Conservation (phyloP, 2,797 vertebrate species). For the Chelonia mydas region DNA sequence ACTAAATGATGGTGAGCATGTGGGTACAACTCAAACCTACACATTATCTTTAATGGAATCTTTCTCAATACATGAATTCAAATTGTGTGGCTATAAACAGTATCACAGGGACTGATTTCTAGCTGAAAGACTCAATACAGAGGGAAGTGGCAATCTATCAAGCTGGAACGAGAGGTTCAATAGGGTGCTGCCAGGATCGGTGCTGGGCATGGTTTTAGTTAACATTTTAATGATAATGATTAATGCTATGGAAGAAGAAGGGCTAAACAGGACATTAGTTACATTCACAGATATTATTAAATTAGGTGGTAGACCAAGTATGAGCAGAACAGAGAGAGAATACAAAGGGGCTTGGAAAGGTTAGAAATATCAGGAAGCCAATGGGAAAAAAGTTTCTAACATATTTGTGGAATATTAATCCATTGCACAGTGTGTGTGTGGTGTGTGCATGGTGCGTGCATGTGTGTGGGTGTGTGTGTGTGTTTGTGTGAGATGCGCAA, state of each 20-base stretch:
- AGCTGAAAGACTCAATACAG: neutral
- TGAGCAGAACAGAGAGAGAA: neutral
- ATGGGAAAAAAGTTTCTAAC: neutral
- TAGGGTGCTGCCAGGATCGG: neutral
- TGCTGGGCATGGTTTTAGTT: conserved; percentile 19
- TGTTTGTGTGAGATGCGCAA: neutral
- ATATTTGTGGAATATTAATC: neutral
- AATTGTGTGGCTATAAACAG: neutral
- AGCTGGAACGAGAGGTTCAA: neutral
- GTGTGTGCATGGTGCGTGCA: no score
- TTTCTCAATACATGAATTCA: neutral
- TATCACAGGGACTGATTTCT: neutral
- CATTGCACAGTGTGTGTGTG: neutral
- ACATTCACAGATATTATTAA: conserved; percentile 28
- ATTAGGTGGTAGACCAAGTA: conserved; percentile 20
- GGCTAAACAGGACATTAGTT: neutral
- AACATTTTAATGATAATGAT: neutral
- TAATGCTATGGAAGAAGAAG: neutral
- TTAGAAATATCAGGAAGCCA: neutral
- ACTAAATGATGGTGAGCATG: neutral
- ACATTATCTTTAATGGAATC: neutral
- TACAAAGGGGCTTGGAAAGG: neutral
- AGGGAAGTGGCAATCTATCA: neutral
- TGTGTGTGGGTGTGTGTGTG: neutral
- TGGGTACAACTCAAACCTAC: neutral